Evolutionary conservation across 2,797 vertebrate genomes (phyloP), one percentile per base, ranked within the genome.

Genomic region (Sebastiscus albofasciatus): DNA sequence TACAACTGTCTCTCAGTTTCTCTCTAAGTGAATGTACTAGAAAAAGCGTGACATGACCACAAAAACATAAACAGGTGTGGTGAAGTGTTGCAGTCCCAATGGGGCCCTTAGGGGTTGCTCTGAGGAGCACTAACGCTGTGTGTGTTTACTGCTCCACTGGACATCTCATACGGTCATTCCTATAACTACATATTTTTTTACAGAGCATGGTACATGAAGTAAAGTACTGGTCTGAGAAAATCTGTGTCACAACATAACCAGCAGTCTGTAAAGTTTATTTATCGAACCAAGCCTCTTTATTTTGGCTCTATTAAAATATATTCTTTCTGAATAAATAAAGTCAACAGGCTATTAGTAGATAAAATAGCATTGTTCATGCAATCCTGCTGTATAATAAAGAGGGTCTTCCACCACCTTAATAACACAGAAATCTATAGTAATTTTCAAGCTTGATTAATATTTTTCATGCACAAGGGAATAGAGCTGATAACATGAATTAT

Each of bases 101-200:
- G 60, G 81, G 71, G 46, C 65, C 84, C 70, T 69, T 6, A 62
- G 46, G 71, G 65, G 49, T 26, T 71, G 54, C 82, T 80, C 58
- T 46, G 52, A 86, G 81, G 34, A 83, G 66, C 62, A 74, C 33
- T 58, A 24, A 81, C 61, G 34, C 11, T 68, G 72, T 72, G 66
- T 75, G 31, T 90, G 83, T 87, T 91, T 83, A 56, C 75, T 78
- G 75, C 77, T 84, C 72, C 73, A 67, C 65, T 76, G 65, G 75
- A 75, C 64, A 31, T 49, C 69, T 81, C 67, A 72, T 67, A n/a
- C 66, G 26, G 62, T 68, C 46, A 27, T 36, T 29, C 24, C 33
- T 29, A 16, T 49, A 64, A 71, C 67, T 26, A 5, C 33, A 36
- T 8, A n/a, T 24, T 34, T 54, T 56, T 59, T 52, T 33, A 39